phyloP scores from a whole-genome alignment of 2,888 invertebrate species.

The Chrysopilus asiliformis region DNA sequence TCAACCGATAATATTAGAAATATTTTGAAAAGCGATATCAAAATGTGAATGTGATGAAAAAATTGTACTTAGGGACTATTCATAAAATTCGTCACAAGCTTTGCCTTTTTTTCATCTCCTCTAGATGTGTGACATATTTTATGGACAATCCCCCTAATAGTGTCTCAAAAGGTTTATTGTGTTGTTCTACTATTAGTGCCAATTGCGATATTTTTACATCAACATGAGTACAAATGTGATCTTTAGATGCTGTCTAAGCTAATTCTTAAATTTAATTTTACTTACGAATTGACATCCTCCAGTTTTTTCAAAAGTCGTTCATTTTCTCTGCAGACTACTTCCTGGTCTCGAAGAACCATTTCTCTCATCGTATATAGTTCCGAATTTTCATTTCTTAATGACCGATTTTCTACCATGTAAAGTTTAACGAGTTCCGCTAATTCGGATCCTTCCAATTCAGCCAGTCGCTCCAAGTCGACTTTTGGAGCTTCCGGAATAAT shows the following conservation, averaged over 20 bases:
- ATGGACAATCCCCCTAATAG: too few relatives aligned
- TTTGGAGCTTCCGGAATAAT: constrained; percentile 35
- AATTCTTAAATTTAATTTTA: constrained; percentile 21
- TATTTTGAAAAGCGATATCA: too few relatives aligned
- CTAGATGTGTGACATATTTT: too few relatives aligned
- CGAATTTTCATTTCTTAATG: constrained; percentile 67
- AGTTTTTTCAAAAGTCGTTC: constrained; percentile 75
- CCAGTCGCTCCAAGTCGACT: constrained; percentile 58
- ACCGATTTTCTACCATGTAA: constrained; percentile 71
- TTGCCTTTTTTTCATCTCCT: too few relatives aligned
- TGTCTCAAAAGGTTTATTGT: too few relatives aligned
- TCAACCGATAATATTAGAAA: too few relatives aligned
- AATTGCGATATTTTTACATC: too few relatives aligned
- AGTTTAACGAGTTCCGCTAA: constrained; percentile 71
- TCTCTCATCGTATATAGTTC: constrained; percentile 71
- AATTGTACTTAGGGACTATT: too few relatives aligned
- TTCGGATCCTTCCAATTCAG: constrained; percentile 62
- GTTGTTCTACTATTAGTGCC: background rate
- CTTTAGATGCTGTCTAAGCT: background rate
- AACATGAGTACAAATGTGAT: too few relatives aligned
- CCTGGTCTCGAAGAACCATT: constrained; percentile 73
- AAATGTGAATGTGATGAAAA: too few relatives aligned
- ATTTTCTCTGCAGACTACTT: constrained; percentile 79
- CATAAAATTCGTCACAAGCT: too few relatives aligned
- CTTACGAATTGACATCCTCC: constrained; percentile 78